A percentile compares a stretch with the other conserved stretches of the same genome.
phyloP scores from a whole-genome alignment of 2,113 vertebrate genomes.

The Globicephala melas region DNA sequence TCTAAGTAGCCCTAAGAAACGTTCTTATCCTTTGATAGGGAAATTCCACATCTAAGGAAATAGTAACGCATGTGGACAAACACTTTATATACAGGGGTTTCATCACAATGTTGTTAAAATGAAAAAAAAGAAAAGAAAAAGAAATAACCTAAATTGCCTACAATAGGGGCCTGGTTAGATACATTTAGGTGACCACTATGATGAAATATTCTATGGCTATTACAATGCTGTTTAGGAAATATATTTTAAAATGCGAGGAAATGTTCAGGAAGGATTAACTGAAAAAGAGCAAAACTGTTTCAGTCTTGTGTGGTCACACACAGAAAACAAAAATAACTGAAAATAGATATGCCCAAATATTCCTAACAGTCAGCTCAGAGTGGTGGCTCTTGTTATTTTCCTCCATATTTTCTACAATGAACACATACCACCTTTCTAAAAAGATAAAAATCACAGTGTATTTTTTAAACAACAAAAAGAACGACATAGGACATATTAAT shows the following conservation, averaged over 20 bases:
- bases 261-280: not conserved
- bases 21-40: not conserved
- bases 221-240: not conserved
- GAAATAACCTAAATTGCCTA: not conserved
- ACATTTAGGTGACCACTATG: not conserved
- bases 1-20: not conserved
- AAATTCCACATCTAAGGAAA: not conserved
- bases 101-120: not conserved
- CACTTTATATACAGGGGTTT: not conserved
- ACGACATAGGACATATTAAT: not conserved
- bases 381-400: not conserved
- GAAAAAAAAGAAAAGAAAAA: not conserved
- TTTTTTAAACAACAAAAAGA: not conserved
- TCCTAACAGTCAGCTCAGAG: not conserved
- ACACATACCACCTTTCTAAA: not conserved
- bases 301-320: not conserved
- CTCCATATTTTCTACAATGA: not conserved
- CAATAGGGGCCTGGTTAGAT: not conserved
- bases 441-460: not conserved
- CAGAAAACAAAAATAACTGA: not conserved
- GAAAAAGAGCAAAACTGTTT: not conserved
- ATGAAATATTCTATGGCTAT: not conserved
- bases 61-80: not conserved
- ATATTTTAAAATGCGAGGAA: not conserved
- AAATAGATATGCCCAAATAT: not conserved